phyloP scores from a whole-genome alignment of 2,113 vertebrate species.

The Equus quagga region DNA sequence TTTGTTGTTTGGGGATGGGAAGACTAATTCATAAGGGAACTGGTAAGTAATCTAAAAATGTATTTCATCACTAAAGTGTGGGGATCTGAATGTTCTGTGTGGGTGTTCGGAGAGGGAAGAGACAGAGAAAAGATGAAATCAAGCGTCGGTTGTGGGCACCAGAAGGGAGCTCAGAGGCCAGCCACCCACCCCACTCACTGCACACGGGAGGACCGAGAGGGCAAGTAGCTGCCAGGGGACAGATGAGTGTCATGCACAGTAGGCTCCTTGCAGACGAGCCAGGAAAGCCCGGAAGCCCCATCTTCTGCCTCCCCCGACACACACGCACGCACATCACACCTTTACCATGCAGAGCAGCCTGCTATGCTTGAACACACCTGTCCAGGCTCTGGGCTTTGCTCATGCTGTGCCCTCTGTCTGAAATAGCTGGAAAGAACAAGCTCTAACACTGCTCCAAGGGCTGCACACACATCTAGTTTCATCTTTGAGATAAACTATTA shows the following conservation, averaged over 20 bases:
- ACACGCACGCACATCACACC: rapidly evolving
- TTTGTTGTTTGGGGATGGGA: background rate
- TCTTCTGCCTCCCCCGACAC: background rate
- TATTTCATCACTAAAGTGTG: background rate
- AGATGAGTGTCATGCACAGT: background rate
- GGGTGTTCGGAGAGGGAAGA: background rate
- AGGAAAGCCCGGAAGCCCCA: background rate
- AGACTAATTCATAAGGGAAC: background rate
- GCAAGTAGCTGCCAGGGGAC: background rate
- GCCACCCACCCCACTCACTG: too few species aligned
- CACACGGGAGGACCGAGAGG: background rate
- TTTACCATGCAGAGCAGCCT: background rate
- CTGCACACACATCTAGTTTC: background rate
- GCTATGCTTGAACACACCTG: background rate
- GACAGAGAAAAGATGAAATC: background rate
- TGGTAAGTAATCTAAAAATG: background rate
- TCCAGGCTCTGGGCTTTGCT: background rate
- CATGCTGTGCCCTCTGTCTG: background rate
- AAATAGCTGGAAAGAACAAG: background rate
- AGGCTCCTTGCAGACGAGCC: background rate
- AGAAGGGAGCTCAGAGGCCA: background rate
- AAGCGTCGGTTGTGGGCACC: background rate
- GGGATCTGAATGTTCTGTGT: background rate
- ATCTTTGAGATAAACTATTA: background rate
- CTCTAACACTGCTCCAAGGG: background rate